These are phyloP conservation scores for Drosophila pseudoananassae DNA, from an alignment of 1,140 invertebrate genomes.

Conservation along the genomic window DNA sequence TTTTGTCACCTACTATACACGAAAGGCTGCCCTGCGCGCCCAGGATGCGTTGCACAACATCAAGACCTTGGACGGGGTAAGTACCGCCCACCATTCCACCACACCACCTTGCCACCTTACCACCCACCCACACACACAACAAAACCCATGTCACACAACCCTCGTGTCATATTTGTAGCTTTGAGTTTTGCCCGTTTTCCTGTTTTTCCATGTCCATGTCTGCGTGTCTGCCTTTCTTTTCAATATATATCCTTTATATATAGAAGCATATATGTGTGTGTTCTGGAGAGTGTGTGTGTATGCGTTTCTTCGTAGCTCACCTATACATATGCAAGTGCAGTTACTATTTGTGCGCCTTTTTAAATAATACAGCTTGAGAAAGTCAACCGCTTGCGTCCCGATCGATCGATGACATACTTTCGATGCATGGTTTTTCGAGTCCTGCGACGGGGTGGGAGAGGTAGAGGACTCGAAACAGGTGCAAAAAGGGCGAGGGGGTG, in stretches of 20 bases:
- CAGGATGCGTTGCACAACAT: slow-evolving; percentile 99
- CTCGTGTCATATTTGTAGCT: slow-evolving; percentile 47
- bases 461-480: neutral
- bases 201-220: slow-evolving; percentile 46
- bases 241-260: slow-evolving; percentile 7
- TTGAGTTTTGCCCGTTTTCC: slow-evolving; percentile 59
- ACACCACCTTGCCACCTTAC: neutral
- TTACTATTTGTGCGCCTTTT: slow-evolving; percentile 45
- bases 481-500: slow-evolving; percentile 5
- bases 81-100: slow-evolving; percentile 84
- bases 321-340: slow-evolving; percentile 14
- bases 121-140: neutral
- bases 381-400: slow-evolving; percentile 64
- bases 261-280: neutral
- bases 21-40: slow-evolving; percentile 97
- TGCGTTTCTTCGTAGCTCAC: slow-evolving; percentile 31
- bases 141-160: neutral
- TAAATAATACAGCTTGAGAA: slow-evolving; percentile 79
- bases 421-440: slow-evolving; percentile 28
- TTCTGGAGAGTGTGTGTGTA: slow-evolving; percentile 4
- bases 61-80: slow-evolving; percentile 98
- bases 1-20: slow-evolving; percentile 99
- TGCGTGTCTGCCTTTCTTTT: slow-evolving; percentile 27
- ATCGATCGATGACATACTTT: slow-evolving; percentile 76
- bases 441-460: neutral